Conservation (phyloP, 2,797 vertebrate genomes). For the Pygocentrus nattereri region DNA sequence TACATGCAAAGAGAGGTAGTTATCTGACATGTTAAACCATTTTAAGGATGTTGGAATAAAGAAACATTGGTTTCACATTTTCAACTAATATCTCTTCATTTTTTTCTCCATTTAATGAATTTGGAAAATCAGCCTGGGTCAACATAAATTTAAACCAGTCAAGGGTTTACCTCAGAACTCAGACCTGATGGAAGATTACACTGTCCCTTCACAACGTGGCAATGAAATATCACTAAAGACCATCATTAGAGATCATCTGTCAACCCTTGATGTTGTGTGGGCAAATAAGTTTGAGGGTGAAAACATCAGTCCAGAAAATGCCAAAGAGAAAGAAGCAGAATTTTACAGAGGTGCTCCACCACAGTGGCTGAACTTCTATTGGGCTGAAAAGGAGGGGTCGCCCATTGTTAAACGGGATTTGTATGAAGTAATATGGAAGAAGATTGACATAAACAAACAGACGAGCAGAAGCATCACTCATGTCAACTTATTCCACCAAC, state of each 20-base stretch:
- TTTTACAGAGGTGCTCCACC: slow-evolving; percentile 59
- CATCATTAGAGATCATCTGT: slow-evolving; percentile 8
- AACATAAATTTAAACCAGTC: neutral
- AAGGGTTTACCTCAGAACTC: neutral
- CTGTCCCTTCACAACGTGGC: slow-evolving; percentile 10
- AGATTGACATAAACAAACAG: neutral
- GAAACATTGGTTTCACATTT: neutral
- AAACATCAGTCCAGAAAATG: neutral
- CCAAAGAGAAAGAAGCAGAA: slow-evolving; percentile 19
- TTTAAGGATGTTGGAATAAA: neutral
- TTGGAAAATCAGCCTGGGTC: neutral
- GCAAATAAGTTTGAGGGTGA: slow-evolving; percentile 42
- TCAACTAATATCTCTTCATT: neutral
- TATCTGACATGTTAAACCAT: neutral
- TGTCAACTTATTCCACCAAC: slow-evolving; percentile 34
- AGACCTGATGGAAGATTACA: slow-evolving; percentile 22
- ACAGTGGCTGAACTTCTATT: slow-evolving; percentile 58
- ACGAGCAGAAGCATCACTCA: neutral
- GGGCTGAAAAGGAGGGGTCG: slow-evolving; percentile 30
- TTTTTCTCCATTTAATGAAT: neutral
- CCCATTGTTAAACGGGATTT: slow-evolving; percentile 40
- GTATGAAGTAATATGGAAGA: neutral
- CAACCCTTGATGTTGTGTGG: slow-evolving; percentile 48
- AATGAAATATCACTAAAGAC: neutral
- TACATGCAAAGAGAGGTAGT: neutral